Evolutionary conservation across 92 coral and sea anemone species (phyloP).

Genomic region (Paragorgia papillata): DNA sequence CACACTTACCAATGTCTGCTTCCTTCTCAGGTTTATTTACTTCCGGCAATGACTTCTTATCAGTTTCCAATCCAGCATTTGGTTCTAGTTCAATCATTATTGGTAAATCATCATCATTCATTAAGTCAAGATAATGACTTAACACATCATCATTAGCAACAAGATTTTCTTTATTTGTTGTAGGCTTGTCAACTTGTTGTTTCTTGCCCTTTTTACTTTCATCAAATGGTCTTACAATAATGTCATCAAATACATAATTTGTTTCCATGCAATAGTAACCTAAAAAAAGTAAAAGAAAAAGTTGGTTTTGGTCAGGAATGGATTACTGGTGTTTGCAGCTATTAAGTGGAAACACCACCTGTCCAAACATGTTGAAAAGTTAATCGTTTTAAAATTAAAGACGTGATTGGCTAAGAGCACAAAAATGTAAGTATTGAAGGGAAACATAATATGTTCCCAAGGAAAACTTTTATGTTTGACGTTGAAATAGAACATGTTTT

Average conservation of each 20-base stretch:
- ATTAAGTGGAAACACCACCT: too few species aligned
- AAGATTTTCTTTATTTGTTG: neutral
- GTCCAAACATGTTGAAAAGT: too few species aligned
- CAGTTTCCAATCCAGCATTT: neutral
- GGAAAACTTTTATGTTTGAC: too few species aligned
- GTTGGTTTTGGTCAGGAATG: too few species aligned
- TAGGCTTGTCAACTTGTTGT: neutral
- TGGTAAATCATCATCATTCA: slow-evolving; percentile 7
- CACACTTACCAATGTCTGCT: neutral
- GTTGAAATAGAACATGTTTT: too few species aligned
- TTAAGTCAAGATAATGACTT: slow-evolving; percentile 24
- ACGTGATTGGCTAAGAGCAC: too few species aligned
- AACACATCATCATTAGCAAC: slow-evolving; percentile 21
- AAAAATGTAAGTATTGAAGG: too few species aligned
- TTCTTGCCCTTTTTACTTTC: neutral
- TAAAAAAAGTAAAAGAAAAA: neutral
- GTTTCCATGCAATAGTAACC: slow-evolving; percentile 37
- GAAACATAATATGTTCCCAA: too few species aligned
- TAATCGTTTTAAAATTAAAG: too few species aligned
- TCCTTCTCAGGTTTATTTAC: neutral
- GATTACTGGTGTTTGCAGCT: too few species aligned
- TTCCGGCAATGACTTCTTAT: neutral
- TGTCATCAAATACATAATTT: neutral
- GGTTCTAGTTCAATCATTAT: neutral
- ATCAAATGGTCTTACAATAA: neutral